Percentiles rank a stretch among this genome's conserved stretches.
Conservation (phyloP, 92 coral and sea anemone genomes). For the Zoanthus gigantus region DNA sequence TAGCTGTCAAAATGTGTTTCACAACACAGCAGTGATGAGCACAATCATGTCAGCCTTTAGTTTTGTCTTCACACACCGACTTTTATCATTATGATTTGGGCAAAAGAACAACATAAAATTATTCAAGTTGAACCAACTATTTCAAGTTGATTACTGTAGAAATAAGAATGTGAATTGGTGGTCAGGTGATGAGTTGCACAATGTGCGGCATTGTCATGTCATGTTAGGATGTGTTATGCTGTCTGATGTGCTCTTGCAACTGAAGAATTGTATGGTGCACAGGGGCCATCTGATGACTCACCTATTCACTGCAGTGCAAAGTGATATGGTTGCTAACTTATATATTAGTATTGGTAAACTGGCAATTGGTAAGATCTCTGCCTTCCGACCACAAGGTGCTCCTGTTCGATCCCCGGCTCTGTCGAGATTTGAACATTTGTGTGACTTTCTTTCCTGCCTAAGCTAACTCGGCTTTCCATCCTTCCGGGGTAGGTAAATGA, state of each 20-base stretch:
- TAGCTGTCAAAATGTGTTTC: too few species aligned
- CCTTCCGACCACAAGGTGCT: too few species aligned
- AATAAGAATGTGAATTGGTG: neutral
- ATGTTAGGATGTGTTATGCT: conserved; percentile 32
- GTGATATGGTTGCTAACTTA: too few species aligned
- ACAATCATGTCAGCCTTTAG: too few species aligned
- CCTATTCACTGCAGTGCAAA: neutral
- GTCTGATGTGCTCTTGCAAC: conserved; percentile 27
- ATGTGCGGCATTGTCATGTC: conserved; percentile 2
- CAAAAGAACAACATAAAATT: neutral
- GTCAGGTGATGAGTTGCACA: conserved; percentile 54
- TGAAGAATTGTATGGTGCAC: conserved; percentile 38
- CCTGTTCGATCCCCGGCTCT: too few species aligned
- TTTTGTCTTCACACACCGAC: neutral
- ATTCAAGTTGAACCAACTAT: neutral
- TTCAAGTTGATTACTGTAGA: neutral
- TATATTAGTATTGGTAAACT: too few species aligned
- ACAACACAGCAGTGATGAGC: too few species aligned
- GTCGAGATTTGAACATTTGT: too few species aligned
- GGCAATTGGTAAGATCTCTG: too few species aligned
- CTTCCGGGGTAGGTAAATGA: too few species aligned
- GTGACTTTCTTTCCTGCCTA: too few species aligned
- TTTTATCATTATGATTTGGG: neutral
- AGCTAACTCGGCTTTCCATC: too few species aligned
- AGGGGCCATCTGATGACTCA: conserved; percentile 52